phyloP scores from a whole-genome alignment of 2,888 invertebrate genomes.

The Nemoura dubitans region DNA sequence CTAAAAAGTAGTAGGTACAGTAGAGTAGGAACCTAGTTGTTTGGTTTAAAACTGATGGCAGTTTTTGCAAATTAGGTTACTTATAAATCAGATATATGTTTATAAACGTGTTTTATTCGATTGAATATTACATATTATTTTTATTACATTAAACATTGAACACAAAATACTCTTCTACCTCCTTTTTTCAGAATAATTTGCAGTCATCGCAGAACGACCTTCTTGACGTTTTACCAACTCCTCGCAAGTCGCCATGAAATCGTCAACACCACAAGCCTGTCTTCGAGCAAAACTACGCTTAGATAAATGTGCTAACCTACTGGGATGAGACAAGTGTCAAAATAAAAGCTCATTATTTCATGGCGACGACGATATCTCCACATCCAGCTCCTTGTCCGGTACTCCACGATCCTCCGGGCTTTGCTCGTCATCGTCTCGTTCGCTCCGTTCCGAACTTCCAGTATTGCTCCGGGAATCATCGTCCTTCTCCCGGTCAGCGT shows the following conservation, averaged over 20 bases:
- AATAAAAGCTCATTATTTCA: conserved; percentile 58
- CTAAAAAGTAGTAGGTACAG: too few species aligned
- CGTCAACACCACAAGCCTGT: too few species aligned
- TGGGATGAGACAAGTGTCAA: background rate
- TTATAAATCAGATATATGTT: conserved; percentile 33
- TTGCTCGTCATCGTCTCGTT: conserved; percentile 24
- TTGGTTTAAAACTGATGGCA: too few species aligned
- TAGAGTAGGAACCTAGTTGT: too few species aligned
- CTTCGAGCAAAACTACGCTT: background rate
- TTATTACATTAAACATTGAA: background rate
- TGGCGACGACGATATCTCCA: conserved; percentile 84
- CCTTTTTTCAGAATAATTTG: too few species aligned
- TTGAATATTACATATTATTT: background rate
- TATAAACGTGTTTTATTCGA: too few species aligned
- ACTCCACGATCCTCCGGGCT: conserved; percentile 39
- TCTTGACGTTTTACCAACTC: too few species aligned
- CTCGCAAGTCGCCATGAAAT: too few species aligned
- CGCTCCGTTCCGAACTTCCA: background rate
- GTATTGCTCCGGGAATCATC: conserved; percentile 32
- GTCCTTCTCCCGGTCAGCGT: conserved; percentile 43
- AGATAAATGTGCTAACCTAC: background rate
- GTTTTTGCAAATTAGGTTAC: too few species aligned
- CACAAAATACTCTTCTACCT: too few species aligned
- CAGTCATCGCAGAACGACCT: too few species aligned
- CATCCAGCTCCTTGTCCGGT: conserved; percentile 58